Conservation (phyloP, 2,888 invertebrate genomes). For the Drosophila mimetica region DNA sequence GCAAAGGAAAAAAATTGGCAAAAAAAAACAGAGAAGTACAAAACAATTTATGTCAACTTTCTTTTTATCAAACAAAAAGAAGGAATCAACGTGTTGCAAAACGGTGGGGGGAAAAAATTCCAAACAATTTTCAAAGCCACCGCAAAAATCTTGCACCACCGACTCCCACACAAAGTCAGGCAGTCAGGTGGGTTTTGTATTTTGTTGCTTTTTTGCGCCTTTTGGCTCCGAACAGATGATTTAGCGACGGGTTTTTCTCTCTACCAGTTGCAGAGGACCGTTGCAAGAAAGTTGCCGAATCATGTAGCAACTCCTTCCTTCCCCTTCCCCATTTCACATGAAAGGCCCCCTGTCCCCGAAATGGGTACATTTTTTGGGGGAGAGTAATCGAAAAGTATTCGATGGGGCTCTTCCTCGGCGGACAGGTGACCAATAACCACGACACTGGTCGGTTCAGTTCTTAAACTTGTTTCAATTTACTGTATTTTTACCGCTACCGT, state of each 20-base stretch:
- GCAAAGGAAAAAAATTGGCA: constrained; percentile 40
- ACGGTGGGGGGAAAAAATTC: constrained; percentile 52
- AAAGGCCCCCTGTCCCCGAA: neutral
- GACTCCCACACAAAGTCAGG: constrained; percentile 70
- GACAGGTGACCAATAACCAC: constrained; percentile 71
- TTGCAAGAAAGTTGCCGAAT: constrained; percentile 74
- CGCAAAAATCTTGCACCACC: constrained; percentile 67
- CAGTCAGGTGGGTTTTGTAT: constrained; percentile 69
- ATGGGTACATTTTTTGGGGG: constrained; percentile 39
- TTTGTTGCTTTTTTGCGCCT: neutral
- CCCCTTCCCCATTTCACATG: constrained; percentile 7
- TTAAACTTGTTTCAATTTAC: constrained; percentile 72
- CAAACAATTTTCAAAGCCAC: constrained; percentile 74
- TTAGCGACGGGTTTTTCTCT: constrained; percentile 67
- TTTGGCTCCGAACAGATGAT: constrained; percentile 65
- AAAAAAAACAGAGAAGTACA: constrained; percentile 24
- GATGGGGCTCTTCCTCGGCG: constrained; percentile 59
- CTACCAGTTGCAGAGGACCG: constrained; percentile 46
- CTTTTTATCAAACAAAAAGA: constrained; percentile 77
- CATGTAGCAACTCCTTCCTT: constrained; percentile 58
- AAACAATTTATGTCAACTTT: constrained; percentile 78
- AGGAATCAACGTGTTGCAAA: constrained; percentile 58
- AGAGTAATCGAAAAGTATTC: constrained; percentile 55
- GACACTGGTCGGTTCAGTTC: constrained; percentile 66
- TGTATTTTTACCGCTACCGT: constrained; percentile 42